Conservation (phyloP, 2,113 vertebrate genomes). For the human (Homo sapiens) region DNA sequence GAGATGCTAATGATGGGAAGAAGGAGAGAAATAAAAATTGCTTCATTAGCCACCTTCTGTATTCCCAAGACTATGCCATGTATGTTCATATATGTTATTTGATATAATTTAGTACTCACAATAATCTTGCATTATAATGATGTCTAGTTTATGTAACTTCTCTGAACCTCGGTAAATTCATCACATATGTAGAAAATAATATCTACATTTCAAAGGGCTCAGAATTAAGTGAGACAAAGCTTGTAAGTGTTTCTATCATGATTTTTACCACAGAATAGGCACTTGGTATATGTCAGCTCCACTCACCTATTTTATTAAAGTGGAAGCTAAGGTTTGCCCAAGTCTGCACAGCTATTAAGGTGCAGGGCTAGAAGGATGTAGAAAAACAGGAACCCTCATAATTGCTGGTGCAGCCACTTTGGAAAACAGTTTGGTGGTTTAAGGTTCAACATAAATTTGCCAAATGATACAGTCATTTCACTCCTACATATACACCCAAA, state of each 20-base stretch:
- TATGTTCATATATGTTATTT: neutral
- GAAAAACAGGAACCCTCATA: neutral
- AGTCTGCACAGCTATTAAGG: neutral
- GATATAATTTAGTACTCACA: neutral
- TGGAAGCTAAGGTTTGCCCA: neutral
- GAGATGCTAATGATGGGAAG: neutral
- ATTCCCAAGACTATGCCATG: neutral
- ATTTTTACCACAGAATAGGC: neutral
- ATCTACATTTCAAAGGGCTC: neutral
- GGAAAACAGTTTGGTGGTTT: neutral
- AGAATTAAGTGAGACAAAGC: neutral
- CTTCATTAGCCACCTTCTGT: neutral
- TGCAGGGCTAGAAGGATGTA: neutral
- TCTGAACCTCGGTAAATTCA: neutral
- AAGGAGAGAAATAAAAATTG: neutral
- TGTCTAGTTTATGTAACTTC: neutral
- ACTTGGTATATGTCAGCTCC: neutral
- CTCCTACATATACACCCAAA: neutral
- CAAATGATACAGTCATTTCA: neutral
- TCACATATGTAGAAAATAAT: neutral
- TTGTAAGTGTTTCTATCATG: no score
- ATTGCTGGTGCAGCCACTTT: neutral
- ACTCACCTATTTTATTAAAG: neutral
- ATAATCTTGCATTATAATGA: neutral
- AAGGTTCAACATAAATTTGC: slow-evolving; percentile 27